phyloP scores from a whole-genome alignment of 1,140 invertebrate species.

The Aphidius gifuensis region DNA sequence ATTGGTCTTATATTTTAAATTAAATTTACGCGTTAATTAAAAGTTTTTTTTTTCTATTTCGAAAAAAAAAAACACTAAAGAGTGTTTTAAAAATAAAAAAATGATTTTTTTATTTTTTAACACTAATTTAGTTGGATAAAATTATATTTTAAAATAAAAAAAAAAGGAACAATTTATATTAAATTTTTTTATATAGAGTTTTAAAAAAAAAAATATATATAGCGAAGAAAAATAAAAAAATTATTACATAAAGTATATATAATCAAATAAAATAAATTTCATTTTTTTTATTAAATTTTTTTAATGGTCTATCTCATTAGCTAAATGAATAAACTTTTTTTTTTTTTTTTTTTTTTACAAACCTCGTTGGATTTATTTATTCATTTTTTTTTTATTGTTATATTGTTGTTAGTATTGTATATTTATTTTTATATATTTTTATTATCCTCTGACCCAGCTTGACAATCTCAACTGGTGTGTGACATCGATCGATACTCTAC shows the following conservation, averaged over 20 bases:
- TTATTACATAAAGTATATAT: not conserved
- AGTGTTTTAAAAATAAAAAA: no score
- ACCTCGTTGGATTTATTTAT: not conserved
- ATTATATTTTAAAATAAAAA: not conserved
- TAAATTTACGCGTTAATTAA: no score
- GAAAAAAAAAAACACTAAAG: no score
- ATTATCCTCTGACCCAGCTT: slow-evolving; percentile 14
- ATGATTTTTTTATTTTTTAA: no score
- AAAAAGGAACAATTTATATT: not conserved
- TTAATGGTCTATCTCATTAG: slow-evolving; percentile 13
- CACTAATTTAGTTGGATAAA: not conserved
- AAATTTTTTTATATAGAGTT: not conserved
- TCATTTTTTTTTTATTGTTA: not conserved
- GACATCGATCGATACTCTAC: slow-evolving; percentile 19
- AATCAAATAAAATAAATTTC: not conserved
- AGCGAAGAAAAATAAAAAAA: not conserved
- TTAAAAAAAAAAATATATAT: not conserved
- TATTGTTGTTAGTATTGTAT: no score
- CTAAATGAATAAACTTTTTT: slow-evolving; percentile 15
- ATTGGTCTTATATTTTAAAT: no score
- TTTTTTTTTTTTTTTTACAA: not conserved
- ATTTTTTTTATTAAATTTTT: not conserved
- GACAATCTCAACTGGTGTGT: slow-evolving; percentile 16
- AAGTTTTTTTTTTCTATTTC: no score
- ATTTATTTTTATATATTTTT: not conserved